These are phyloP conservation scores for Cerceris ruficornis DNA, from an alignment of 2,888 invertebrate genomes.

Conservation along the genomic window DNA sequence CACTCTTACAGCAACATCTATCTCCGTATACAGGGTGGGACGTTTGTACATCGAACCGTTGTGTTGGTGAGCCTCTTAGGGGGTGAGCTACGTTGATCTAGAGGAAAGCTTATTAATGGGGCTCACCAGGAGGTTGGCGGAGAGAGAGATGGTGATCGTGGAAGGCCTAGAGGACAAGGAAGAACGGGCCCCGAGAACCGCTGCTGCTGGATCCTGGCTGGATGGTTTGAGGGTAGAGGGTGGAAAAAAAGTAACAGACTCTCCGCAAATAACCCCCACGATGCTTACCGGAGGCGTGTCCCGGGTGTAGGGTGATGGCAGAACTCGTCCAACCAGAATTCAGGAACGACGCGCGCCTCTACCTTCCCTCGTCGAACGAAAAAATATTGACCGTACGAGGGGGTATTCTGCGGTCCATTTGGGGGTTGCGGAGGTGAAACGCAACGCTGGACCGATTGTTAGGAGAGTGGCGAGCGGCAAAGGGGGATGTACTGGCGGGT, in stretches of 20 bases:
- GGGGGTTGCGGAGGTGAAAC: constrained; percentile 79
- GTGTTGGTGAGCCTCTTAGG: constrained; percentile 30
- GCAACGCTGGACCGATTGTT: constrained; percentile 61
- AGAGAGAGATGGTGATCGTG: constrained; percentile 5
- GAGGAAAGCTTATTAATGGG: constrained; percentile 66
- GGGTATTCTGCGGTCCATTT: constrained; percentile 80
- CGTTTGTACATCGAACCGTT: constrained; percentile 6
- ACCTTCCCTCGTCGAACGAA: constrained; percentile 66
- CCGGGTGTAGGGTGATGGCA: constrained; percentile 52
- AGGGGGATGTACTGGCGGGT: constrained; percentile 65
- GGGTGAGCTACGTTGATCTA: constrained; percentile 42
- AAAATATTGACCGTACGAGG: constrained; percentile 80
- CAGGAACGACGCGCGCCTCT: constrained; percentile 40
- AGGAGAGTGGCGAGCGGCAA: constrained; percentile 50
- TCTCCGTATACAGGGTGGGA: constrained; percentile 17
- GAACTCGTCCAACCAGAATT: constrained; percentile 56
- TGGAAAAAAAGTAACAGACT: constrained; percentile 78
- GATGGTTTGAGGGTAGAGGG: constrained; percentile 59
- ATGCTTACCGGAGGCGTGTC: constrained; percentile 53
- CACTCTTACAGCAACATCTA: constrained; percentile 18
- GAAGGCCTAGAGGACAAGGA: constrained; percentile 48
- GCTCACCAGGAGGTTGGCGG: constrained; percentile 1
- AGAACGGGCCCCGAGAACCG: constrained; percentile 39
- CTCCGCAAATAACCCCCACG: constrained; percentile 75
- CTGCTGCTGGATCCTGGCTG: constrained; percentile 44